Evolutionary conservation across 2,113 vertebrate genomes (phyloP), one percentile per base, ranked within the genome.

Genomic region (Scytalopus superciliaris): DNA sequence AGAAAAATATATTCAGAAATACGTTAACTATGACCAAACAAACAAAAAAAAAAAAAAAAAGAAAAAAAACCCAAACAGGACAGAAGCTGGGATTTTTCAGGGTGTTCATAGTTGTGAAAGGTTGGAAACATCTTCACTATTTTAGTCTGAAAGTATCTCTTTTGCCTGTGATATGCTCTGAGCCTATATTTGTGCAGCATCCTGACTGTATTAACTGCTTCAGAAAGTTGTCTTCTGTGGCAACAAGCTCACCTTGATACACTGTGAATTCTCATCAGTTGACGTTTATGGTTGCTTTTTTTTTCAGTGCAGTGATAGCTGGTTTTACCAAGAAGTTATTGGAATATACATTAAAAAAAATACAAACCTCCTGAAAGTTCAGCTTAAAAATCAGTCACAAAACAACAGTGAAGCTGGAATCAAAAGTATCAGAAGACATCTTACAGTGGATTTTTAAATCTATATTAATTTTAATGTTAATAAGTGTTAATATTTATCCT

Each of bases 1-100:
- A 92, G 57, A 88, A 92, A 84, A 79, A 18, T 44, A 57, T 28
- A 84, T 91, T 78, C 52, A 83, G 25, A 91, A 94, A 91, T n/a
- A 77, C 4, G 22, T 69, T 91, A 87, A 81, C 12, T 67, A 79
- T 14, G 22, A 12, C n/a, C n/a, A n/a, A n/a, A n/a, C 27, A 53
- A 28, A 68, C 12, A 11, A 75, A 5, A 27, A 30, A 3, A 17
- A 10, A 18, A 39, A 11, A 14, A 4, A 74, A 8, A 35, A 28
- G 7, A 39, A 62, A 39, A 59, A 45, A 24, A n/a, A n/a, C n/a
- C n/a, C n/a, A 25, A n/a, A n/a, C n/a, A n/a, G n/a, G 12, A 18
- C 13, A 44, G 73, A 63, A 77, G 33, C 0, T 67, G 30, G 30
- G 14, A 44, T 64, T 86, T 89, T 89, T 59, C 35, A 25, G 33